A percentile compares a stretch with the other conserved stretches of the same genome.
phyloP scores from a whole-genome alignment of 2,797 vertebrate genomes.

The Bradypodion ventrale region DNA sequence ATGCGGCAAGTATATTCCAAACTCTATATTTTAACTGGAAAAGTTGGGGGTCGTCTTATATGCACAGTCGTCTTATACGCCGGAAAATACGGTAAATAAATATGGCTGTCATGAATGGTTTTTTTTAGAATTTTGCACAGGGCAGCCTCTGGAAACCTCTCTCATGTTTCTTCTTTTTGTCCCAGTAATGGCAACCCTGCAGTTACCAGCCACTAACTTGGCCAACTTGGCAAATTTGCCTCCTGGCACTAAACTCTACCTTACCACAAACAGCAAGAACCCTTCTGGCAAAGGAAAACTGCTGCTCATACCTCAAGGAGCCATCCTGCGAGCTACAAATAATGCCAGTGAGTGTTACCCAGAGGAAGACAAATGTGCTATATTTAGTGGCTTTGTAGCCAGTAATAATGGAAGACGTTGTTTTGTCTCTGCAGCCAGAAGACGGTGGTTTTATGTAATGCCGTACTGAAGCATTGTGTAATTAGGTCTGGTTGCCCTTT shows the following conservation, averaged over 20 bases:
- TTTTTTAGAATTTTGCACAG: constrained; percentile 12
- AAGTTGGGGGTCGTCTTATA: too few species aligned
- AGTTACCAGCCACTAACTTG: constrained; percentile 96
- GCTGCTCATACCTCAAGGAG: constrained; percentile 97
- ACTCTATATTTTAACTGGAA: too few species aligned
- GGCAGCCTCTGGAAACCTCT: constrained; percentile 31
- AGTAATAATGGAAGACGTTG: not conserved
- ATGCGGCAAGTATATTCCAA: too few species aligned
- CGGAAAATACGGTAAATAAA: too few species aligned
- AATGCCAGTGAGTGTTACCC: constrained; percentile 78
- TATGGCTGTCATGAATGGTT: not conserved
- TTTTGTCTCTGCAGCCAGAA: not conserved
- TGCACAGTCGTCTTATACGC: too few species aligned
- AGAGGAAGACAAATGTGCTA: constrained; percentile 63
- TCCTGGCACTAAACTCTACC: constrained; percentile 97
- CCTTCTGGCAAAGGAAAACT: constrained; percentile 98
- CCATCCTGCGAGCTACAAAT: constrained; percentile 92
- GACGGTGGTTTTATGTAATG: not conserved
- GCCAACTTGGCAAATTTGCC: constrained; percentile 96
- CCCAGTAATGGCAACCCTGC: constrained; percentile 96
- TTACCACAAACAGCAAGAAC: constrained; percentile 98
- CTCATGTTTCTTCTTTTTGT: constrained; percentile 43
- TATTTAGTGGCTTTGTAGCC: constrained; percentile 50
- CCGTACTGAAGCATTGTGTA: constrained; percentile 7
- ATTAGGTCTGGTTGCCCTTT: not conserved